Conservation (phyloP, 1,140 invertebrate genomes). For the Campoletis sonorensis region DNA sequence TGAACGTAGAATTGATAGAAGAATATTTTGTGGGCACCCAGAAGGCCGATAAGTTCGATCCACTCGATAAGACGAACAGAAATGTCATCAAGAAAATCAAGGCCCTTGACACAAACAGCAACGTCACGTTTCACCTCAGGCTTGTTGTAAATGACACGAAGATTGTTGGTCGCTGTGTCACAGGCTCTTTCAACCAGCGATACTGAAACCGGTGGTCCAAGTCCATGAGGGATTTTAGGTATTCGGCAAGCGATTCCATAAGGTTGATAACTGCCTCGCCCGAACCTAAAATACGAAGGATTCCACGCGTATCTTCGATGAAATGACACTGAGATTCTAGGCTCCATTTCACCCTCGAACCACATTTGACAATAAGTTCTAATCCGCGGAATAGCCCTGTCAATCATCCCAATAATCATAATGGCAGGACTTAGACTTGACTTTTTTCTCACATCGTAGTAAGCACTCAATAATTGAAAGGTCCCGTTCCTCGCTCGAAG, state of each 20-base stretch:
- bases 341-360: conserved; percentile 89
- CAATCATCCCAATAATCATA: conserved; percentile 91
- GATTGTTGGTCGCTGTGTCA: conserved; percentile 90
- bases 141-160: conserved; percentile 90
- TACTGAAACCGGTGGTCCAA: conserved; percentile 87
- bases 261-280: conserved; percentile 82
- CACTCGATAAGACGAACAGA: conserved; percentile 95
- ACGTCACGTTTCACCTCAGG: conserved; percentile 87
- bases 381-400: conserved; percentile 89
- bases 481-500: too few species aligned
- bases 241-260: conserved; percentile 93
- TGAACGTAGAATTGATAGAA: conserved; percentile 92
- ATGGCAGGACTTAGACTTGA: conserved; percentile 88
- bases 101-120: conserved; percentile 96
- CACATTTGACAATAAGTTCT: conserved; percentile 92
- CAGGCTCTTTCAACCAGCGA: conserved; percentile 91
- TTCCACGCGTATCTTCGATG: conserved; percentile 98
- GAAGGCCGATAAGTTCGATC: conserved; percentile 90
- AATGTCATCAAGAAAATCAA: conserved; percentile 93
- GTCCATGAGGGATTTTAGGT: conserved; percentile 83
- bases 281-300: conserved; percentile 89
- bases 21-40: conserved; percentile 95
- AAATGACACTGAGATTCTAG: conserved; percentile 88
- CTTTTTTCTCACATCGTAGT: conserved; percentile 88
- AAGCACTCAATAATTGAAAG: conserved; percentile 92